A percentile compares a stretch with the other conserved stretches of the same genome.
phyloP scores from a whole-genome alignment of 2,797 vertebrate genomes.

The Hybognathus amarus region DNA sequence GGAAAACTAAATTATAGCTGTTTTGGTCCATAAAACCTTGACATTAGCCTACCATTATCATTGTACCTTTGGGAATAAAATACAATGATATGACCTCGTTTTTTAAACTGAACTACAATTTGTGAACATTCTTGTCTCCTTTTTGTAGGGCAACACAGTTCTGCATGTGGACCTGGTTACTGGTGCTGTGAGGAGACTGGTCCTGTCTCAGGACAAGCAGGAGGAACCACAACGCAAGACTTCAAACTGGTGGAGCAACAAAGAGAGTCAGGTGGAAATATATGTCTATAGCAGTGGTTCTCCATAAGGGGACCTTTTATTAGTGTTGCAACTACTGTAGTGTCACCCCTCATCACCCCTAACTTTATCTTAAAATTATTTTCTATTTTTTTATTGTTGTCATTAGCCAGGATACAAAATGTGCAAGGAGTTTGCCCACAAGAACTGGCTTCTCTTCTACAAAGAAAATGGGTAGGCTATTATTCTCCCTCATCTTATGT shows the following conservation, averaged over 20 bases:
- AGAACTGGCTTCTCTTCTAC: constrained; percentile 98
- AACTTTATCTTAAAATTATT: neutral
- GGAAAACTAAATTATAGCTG: neutral
- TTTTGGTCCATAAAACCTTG: constrained; percentile 1
- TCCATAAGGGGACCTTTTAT: neutral
- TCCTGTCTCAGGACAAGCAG: constrained; percentile 76
- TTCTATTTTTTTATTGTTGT: neutral
- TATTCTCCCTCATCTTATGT: neutral
- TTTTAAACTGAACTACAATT: neutral
- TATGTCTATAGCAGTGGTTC: neutral
- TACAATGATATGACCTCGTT: constrained; percentile 30
- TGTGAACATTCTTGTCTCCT: neutral
- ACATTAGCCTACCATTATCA: neutral
- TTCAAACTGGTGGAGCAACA: constrained; percentile 85
- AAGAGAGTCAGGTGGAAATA: constrained; percentile 80
- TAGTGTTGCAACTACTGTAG: neutral
- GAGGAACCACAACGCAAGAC: constrained; percentile 69
- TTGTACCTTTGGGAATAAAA: neutral
- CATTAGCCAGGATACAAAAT: constrained; percentile 83
- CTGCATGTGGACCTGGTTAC: constrained; percentile 86
- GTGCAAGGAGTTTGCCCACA: constrained; percentile 93
- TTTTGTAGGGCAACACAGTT: constrained; percentile 85
- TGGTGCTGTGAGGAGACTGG: constrained; percentile 81
- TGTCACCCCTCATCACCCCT: too few relatives aligned
- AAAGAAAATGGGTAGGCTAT: constrained; percentile 86